Evolutionary conservation across 2,113 vertebrate species (phyloP).

Genomic region (Podocnemis expansa): DNA sequence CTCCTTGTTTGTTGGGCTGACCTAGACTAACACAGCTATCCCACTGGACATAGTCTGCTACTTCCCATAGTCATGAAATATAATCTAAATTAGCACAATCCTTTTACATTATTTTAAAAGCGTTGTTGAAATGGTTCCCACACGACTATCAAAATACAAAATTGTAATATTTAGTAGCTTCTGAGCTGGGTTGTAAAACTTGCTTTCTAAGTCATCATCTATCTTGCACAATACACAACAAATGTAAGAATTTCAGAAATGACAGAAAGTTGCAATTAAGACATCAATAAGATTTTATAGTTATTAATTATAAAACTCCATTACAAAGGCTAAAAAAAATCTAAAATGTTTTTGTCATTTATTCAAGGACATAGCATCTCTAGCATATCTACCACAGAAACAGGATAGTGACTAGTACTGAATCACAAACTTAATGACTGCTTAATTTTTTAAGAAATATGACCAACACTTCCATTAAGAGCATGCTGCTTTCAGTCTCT

Average conservation of each 20-base stretch:
- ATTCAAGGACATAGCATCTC: constrained; percentile 3
- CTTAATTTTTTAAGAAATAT: constrained; percentile 68
- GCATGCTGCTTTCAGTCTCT: constrained; percentile 42
- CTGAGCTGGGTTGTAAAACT: background rate
- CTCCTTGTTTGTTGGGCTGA: too few relatives aligned
- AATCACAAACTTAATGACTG: constrained; percentile 40
- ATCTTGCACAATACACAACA: background rate
- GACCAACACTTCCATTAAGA: constrained; percentile 46
- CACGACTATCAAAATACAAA: background rate
- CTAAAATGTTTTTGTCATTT: constrained; percentile 25
- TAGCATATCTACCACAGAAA: background rate
- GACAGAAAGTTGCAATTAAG: background rate
- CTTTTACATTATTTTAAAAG: background rate
- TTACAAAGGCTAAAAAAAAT: background rate
- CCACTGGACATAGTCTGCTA: background rate
- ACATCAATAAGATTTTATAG: background rate
- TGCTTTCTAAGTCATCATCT: background rate
- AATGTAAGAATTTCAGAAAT: background rate
- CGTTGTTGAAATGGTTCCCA: background rate
- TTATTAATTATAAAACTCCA: background rate
- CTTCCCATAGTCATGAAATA: background rate
- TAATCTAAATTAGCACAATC: background rate
- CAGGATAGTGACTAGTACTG: background rate
- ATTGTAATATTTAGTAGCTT: background rate
- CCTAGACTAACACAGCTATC: too few relatives aligned